A percentile compares a stretch with the other conserved stretches of the same genome.
Evolutionary conservation across 2,888 invertebrate species (phyloP).

Genomic region (Volucella zonaria): DNA sequence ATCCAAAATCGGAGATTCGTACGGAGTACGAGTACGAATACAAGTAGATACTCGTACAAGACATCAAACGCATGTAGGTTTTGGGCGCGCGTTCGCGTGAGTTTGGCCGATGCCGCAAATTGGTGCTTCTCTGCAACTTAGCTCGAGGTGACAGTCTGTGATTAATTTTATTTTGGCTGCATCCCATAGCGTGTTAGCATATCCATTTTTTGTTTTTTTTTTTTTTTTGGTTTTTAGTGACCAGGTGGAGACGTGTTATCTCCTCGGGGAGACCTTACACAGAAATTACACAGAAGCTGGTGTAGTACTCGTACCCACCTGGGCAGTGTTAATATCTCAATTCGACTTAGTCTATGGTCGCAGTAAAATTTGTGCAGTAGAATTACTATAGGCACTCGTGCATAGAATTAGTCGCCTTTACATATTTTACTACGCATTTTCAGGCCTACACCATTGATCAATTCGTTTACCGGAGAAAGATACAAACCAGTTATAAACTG

Average conservation of each 20-base stretch:
- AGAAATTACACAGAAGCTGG: slow-evolving; percentile 57
- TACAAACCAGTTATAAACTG: slow-evolving; percentile 30
- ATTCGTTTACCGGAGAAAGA: slow-evolving; percentile 34
- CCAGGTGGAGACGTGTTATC: slow-evolving; percentile 57
- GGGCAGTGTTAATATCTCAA: slow-evolving; percentile 57
- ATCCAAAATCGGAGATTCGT: no score
- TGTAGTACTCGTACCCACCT: slow-evolving; percentile 24
- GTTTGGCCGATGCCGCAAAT: slow-evolving; percentile 28
- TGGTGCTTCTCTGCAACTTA: slow-evolving; percentile 10
- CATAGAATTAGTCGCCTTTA: not conserved
- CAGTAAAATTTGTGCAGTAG: not conserved
- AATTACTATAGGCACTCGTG: slow-evolving; percentile 1
- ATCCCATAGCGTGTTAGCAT: slow-evolving; percentile 44
- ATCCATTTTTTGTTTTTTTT: slow-evolving; percentile 25
- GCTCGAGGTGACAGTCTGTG: slow-evolving; percentile 64
- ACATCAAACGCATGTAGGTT: slow-evolving; percentile 35
- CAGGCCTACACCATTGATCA: slow-evolving; percentile 32
- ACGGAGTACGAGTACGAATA: not conserved
- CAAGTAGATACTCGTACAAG: slow-evolving; percentile 22
- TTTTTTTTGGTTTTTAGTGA: slow-evolving; percentile 1
- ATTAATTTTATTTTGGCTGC: slow-evolving; percentile 71
- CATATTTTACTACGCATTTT: slow-evolving; percentile 16
- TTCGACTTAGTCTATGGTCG: slow-evolving; percentile 34
- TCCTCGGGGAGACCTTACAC: slow-evolving; percentile 41
- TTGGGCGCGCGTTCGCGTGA: slow-evolving; percentile 6